A percentile compares a stretch with the other conserved stretches of the same genome.
These are phyloP conservation scores for Keiferia lycopersicella DNA, from an alignment of 2,888 invertebrate genomes.

Conservation along the genomic window DNA sequence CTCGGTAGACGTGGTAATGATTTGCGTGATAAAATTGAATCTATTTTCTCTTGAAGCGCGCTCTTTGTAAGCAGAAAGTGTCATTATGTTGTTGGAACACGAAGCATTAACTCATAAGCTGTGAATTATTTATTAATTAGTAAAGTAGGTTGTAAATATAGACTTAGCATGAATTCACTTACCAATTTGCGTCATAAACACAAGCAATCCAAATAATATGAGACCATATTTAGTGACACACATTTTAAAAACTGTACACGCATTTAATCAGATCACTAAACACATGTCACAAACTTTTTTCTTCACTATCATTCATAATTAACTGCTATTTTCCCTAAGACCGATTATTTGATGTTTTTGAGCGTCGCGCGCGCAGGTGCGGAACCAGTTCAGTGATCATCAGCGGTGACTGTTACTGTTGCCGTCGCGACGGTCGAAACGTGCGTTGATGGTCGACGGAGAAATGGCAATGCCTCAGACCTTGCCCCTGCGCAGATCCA, in stretches of 20 bases:
- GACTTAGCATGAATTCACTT: conserved; percentile 35
- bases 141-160: background rate
- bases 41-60: conserved; percentile 7
- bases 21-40: conserved; percentile 10
- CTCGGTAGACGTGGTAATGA: background rate
- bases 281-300: conserved; percentile 13
- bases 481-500: conserved; percentile 1
- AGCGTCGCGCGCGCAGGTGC: conserved; percentile 12
- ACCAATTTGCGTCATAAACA: conserved; percentile 48
- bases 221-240: conserved; percentile 49
- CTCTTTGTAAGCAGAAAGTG: conserved; percentile 10
- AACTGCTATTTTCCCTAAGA: background rate
- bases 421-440: background rate
- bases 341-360: background rate
- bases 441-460: conserved; percentile 26
- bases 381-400: background rate
- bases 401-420: background rate
- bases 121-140: background rate
- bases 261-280: conserved; percentile 19
- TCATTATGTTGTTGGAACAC: background rate
- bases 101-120: background rate
- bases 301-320: conserved; percentile 25
- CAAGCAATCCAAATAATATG: conserved; percentile 43
- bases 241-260: conserved; percentile 42
- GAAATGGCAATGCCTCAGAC: conserved; percentile 34